Evolutionary conservation across 2,797 vertebrate species (phyloP).

Genomic region (Onychomys arenicola): DNA sequence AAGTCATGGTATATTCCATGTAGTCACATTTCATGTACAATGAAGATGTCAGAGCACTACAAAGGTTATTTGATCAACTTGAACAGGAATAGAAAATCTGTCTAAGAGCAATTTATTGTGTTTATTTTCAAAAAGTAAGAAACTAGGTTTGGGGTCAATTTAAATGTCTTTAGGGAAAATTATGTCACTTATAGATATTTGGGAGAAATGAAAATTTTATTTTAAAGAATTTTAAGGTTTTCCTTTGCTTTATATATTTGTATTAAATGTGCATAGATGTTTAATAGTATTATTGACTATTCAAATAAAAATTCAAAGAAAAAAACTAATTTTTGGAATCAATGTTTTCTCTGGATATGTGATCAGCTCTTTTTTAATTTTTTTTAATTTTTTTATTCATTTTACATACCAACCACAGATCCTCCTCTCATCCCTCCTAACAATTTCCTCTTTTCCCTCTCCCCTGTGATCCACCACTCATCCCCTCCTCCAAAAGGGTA

Average conservation of each 20-base stretch:
- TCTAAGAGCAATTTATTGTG: constrained; percentile 64
- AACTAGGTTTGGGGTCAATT: constrained; percentile 58
- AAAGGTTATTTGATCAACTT: constrained; percentile 75
- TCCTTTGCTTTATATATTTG: neutral
- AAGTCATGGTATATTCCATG: constrained; percentile 36
- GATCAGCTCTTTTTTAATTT: neutral
- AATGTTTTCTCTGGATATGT: neutral
- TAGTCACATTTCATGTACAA: constrained; percentile 78
- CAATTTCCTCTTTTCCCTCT: no score
- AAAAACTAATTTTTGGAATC: neutral
- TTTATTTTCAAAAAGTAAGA: constrained; percentile 33
- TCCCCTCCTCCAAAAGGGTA: no score
- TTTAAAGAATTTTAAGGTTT: constrained; percentile 15
- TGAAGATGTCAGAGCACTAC: constrained; percentile 76
- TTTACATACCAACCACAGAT: no score
- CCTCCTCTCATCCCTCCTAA: no score
- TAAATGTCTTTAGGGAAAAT: constrained; percentile 49
- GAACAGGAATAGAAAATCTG: constrained; percentile 72
- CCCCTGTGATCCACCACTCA: no score
- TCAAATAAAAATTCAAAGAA: neutral
- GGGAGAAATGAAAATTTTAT: constrained; percentile 35
- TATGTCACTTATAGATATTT: constrained; percentile 44
- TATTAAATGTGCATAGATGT: neutral
- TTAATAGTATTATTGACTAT: constrained; percentile 23
- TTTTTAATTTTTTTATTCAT: no score